Evolutionary conservation across 2,888 invertebrate genomes (phyloP).

Genomic region (Caenorhabditis japonica): DNA sequence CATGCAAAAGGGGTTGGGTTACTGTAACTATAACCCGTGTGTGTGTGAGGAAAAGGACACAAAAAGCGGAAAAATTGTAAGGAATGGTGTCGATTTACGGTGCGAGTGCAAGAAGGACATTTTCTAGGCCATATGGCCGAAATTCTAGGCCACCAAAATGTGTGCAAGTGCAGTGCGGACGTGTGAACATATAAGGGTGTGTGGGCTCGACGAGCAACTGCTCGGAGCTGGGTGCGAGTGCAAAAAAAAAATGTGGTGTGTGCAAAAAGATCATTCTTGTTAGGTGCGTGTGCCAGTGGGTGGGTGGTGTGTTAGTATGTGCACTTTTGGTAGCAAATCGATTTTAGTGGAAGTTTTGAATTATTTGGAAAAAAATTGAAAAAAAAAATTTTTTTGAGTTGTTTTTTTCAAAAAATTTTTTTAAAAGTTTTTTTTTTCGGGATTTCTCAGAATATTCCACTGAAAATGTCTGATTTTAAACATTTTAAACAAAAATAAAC

Average conservation of each 20-base stretch:
- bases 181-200: neutral
- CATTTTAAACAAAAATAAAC: no score
- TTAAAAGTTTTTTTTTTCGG: no score
- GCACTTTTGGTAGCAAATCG: no score
- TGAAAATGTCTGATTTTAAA: no score
- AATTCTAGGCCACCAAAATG: neutral
- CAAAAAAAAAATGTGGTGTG: conserved; percentile 11
- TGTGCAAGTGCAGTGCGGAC: conserved; percentile 1
- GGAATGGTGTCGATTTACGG: conserved; percentile 10
- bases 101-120: conserved; percentile 9
- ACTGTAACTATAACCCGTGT: conserved; percentile 1
- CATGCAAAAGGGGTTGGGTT: neutral
- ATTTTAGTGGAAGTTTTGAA: no score
- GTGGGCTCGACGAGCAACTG: conserved; percentile 22
- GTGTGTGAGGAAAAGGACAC: neutral
- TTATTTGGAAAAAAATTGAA: no score
- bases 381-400: no score
- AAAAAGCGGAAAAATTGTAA: neutral
- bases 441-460: no score
- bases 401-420: no score
- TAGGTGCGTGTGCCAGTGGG: neutral
- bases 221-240: conserved; percentile 48
- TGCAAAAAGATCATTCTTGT: no score
- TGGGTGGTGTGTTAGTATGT: no score
- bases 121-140: no score